phyloP scores from a whole-genome alignment of 2,113 vertebrate species.

The Petaurus breviceps region DNA sequence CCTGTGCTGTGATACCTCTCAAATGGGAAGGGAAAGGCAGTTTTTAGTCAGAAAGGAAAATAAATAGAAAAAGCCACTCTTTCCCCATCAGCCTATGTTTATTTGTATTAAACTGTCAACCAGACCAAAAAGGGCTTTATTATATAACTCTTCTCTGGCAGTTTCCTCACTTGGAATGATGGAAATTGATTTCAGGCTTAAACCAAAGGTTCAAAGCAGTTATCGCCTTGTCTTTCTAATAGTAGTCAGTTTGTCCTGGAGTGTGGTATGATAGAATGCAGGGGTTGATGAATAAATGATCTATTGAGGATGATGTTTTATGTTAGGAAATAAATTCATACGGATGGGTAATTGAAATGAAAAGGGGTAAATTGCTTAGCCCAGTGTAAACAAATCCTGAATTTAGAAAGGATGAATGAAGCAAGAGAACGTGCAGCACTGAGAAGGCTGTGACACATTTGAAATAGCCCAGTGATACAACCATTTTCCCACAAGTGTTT shows the following conservation, averaged over 20 bases:
- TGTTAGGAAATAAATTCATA: not conserved
- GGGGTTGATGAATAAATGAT: not conserved
- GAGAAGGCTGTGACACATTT: not conserved
- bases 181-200: constrained; percentile 7
- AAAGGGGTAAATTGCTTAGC: not conserved
- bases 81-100: not conserved
- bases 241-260: not conserved
- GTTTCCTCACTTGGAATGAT: not conserved
- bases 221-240: not conserved
- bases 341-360: constrained; percentile 38
- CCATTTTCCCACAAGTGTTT: not conserved
- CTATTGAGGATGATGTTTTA: not conserved
- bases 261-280: not conserved
- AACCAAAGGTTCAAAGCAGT: constrained; percentile 21
- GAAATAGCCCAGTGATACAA: not conserved
- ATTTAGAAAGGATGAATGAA: not conserved
- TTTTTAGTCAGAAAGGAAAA: constrained; percentile 50
- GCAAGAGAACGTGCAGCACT: not conserved
- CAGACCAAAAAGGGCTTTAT: not conserved
- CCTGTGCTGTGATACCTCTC: constrained; percentile 8
- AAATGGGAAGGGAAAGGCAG: constrained; percentile 41
- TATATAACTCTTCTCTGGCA: constrained; percentile 36
- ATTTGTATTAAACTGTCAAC: constrained; percentile 27
- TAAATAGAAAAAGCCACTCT: constrained; percentile 19
- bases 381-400: not conserved